phyloP scores from a whole-genome alignment of 2,888 invertebrate species.

The Petrolisthes manimaculis region DNA sequence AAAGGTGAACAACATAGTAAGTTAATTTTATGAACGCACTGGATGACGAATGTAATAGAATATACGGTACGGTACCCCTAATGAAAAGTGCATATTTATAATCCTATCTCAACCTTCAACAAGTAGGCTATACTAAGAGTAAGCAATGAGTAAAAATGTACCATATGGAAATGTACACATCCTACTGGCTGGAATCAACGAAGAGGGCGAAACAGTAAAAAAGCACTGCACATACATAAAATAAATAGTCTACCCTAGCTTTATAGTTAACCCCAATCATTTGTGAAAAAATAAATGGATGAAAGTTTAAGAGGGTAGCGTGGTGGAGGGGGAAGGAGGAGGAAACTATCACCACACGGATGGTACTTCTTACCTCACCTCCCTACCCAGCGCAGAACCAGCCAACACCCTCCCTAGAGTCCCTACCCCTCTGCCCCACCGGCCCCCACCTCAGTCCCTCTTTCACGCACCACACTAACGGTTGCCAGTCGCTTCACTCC shows the following conservation, averaged over 20 bases:
- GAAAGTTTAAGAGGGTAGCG: not conserved
- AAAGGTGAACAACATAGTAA: too few species aligned
- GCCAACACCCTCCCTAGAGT: not conserved
- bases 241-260: not conserved
- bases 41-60: too few species aligned
- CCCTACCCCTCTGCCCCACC: not conserved
- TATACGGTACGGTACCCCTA: too few species aligned
- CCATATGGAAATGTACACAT: not conserved
- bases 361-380: not conserved
- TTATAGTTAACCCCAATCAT: too few species aligned
- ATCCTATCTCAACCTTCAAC: too few species aligned
- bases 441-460: not conserved
- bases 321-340: not conserved
- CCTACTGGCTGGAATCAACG: not conserved
- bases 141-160: too few species aligned
- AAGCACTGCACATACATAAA: not conserved
- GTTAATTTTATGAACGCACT: too few species aligned
- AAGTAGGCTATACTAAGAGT: too few species aligned
- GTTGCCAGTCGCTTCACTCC: not conserved
- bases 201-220: not conserved
- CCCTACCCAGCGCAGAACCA: not conserved
- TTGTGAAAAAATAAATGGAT: not conserved
- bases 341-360: not conserved
- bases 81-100: too few species aligned
- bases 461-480: conserved; percentile 9